phyloP scores from a whole-genome alignment of 2,797 vertebrate species.

The Cheirogaleus major region DNA sequence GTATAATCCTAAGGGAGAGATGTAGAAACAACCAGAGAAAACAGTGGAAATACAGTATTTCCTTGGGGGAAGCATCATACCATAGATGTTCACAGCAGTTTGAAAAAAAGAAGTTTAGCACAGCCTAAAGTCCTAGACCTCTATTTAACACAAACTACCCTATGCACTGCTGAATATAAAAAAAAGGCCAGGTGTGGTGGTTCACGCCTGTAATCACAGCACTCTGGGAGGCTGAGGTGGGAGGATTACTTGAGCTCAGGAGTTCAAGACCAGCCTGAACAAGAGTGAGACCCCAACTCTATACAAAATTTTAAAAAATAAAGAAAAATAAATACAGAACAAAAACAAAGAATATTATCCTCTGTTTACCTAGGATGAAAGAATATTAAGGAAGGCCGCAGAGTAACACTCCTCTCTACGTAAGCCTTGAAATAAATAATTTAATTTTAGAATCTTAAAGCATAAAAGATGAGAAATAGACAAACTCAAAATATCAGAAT shows the following conservation, averaged over 20 bases:
- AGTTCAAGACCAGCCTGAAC: too few species aligned
- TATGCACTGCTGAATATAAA: not conserved
- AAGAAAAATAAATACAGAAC: too few species aligned
- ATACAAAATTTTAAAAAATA: not conserved
- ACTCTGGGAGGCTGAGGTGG: too few species aligned
- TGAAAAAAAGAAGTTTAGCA: not conserved
- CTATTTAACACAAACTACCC: not conserved
- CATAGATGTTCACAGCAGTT: not conserved
- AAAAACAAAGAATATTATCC: not conserved
- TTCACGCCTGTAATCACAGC: too few species aligned
- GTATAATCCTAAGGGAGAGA: constrained; percentile 41
- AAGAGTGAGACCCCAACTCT: too few species aligned
- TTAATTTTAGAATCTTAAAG: not conserved
- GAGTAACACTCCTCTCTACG: not conserved
- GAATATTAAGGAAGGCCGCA: not conserved
- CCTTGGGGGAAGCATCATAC: not conserved
- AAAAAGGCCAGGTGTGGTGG: not conserved
- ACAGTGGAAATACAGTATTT: not conserved
- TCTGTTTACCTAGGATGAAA: not conserved
- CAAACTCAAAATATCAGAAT: not conserved
- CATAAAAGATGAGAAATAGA: not conserved
- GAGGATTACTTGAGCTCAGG: too few species aligned
- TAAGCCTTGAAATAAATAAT: not conserved
- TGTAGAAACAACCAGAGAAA: not conserved
- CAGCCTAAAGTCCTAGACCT: not conserved